Base-by-base conservation (phyloP, 2,888 invertebrate species). In the Linnaemya vulpina region DNA sequence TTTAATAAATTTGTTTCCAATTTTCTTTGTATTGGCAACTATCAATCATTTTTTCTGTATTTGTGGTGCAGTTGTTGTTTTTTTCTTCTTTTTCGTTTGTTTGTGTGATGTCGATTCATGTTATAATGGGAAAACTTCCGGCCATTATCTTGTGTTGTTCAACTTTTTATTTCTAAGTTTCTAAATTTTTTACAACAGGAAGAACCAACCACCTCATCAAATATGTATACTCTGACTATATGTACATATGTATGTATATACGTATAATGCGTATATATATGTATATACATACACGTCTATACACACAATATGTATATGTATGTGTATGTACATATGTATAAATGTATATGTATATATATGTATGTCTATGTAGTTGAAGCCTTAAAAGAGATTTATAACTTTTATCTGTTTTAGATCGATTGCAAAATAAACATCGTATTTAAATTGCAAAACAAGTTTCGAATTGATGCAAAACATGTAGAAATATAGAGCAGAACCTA, bases 111-210 rank as follows among this genome's bases (percentile, higher is more conserved):
- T 71, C 67, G 76, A 58, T 49, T 76, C 71, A 63, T 82, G 71
- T 30, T 65, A 43, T 82, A 78, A 67, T 71, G 75, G 75, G 83
- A 79, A 85, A 85, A 79, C 85, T 85, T 85, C 85, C 85, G 85
- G 85, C 78, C 78, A 85, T 85, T 85, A 85, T 63, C 70, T 78
- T 77, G 65, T 70, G 83, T 62, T 84, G 81, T 84, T 73, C 22
- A 35, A 65, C 25, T 3, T 62, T 74, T 62, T 35, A 60, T 73
- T 73, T 17, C 17, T 25, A 67, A 82, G 20, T 58, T 70, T 76
- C 58, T 49, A 20, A 49, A 8, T 58, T 60, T 60, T 77, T 58
- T 38, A 11, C 3, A 43, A 2, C 75, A 70, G 68, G n/a, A 38
- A n/a, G 46, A 43, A 25, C 55, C 53, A 71, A 82, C 38, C 70